A percentile compares a stretch with the other conserved stretches of the same genome.
These are phyloP conservation scores for Amaurobius ferox DNA, from an alignment of 2,888 invertebrate genomes.

Conservation along the genomic window DNA sequence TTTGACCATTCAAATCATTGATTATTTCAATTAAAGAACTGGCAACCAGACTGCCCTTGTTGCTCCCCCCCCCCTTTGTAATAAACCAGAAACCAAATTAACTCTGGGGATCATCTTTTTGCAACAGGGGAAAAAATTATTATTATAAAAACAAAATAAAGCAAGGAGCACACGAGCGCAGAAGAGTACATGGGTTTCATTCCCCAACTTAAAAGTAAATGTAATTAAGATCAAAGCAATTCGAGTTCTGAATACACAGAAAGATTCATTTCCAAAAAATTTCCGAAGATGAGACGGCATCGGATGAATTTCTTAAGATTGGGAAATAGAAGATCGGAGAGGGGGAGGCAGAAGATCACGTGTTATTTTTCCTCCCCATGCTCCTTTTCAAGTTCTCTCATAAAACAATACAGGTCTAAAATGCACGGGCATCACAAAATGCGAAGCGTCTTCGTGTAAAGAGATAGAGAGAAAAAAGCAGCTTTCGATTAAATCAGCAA, in stretches of 20 bases:
- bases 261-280: slow-evolving; percentile 6
- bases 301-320: slow-evolving; percentile 14
- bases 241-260: background rate
- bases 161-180: background rate
- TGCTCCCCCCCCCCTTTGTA: background rate
- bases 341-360: background rate
- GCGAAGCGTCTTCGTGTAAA: background rate
- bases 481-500: slow-evolving; percentile 11
- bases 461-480: background rate
- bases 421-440: slow-evolving; percentile 1
- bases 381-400: background rate
- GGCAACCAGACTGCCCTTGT: background rate
- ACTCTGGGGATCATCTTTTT: slow-evolving; percentile 4
- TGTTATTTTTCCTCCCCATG: background rate
- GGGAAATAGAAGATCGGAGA: background rate
- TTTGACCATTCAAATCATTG: background rate
- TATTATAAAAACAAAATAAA: slow-evolving; percentile 7
- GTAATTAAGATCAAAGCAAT: slow-evolving; percentile 18
- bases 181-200: background rate
- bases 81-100: slow-evolving; percentile 9
- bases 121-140: background rate
- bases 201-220: slow-evolving; percentile 9
- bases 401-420: slow-evolving; percentile 12
- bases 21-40: background rate
- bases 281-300: background rate